Evolutionary conservation across 2,797 vertebrate genomes (phyloP), one percentile per base, ranked within the genome.

Genomic region (Sandelia bainsii): DNA sequence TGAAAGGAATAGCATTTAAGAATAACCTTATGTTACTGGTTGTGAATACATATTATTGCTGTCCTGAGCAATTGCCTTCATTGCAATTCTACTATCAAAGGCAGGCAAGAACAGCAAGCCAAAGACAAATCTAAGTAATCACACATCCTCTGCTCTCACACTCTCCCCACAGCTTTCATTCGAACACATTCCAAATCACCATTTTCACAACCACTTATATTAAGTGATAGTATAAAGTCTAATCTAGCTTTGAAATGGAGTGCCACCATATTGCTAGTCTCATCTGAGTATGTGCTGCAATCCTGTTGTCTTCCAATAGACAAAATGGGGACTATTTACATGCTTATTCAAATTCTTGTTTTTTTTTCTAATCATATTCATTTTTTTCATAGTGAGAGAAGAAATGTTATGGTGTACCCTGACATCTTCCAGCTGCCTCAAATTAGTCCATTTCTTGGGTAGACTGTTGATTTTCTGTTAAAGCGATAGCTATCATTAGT

Each of bases 401-500:
- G 45, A 77, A 62, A 66, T 63, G 49, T 72, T 60, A 29, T 50
- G 6, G 57, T 50, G 34, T 29, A 56, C 50, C 44, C 45, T 69
- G 63, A 62, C 50, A 64, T 72, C 60, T 69, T 78, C 67, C 72
- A 69, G 66, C 75, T 84, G 80, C 48, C 56, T 53, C 59, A 82
- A 72, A 84, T 73, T 77, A 60, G 40, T 29, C 7, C 17, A 1
- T 54, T 77, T 70, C 29, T 65, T 53, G 19, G 40, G 68, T 54
- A 29, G 53, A 64, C 69, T 44, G 51, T 39, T 58, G 60, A 72
- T 83, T 83, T 77, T 72, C 64, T 72, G 49, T 80, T 52, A 45
- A 67, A 63, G 46, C 39, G 64, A 81, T 77, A 25, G 74, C 75
- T 69, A 52, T 85, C 66, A 75, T 89, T 75, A 77, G 63, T 27